Percentiles rank a stretch among this genome's conserved stretches.
phyloP scores from a whole-genome alignment of 2,113 vertebrate species.

The Symphodus melops region DNA sequence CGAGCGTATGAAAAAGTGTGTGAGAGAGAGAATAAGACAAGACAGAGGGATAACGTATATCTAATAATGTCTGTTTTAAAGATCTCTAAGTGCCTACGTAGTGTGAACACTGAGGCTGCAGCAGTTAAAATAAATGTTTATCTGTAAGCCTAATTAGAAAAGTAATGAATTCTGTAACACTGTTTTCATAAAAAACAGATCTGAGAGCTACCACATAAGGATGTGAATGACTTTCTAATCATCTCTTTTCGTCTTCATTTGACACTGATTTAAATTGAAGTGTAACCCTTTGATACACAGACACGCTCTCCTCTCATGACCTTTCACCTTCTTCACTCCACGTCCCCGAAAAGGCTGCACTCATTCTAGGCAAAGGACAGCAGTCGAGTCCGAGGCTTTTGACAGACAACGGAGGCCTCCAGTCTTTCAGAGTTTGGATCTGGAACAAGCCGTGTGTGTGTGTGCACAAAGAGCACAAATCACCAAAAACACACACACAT shows the following conservation, averaged over 20 bases:
- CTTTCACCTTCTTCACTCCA: conserved; percentile 17
- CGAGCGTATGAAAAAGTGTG: not conserved
- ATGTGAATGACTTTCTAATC: no score
- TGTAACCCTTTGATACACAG: no score
- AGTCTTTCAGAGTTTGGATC: conserved; percentile 58
- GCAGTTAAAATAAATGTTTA: no score
- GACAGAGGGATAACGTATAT: not conserved
- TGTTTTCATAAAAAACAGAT: no score
- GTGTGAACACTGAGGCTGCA: no score
- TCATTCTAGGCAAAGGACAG: conserved; percentile 41
- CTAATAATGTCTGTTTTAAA: not conserved
- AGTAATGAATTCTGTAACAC: no score
- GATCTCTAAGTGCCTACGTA: no score
- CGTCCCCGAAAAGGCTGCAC: conserved; percentile 44
- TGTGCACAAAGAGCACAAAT: conserved; percentile 54
- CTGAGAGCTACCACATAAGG: no score
- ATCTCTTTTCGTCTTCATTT: no score
- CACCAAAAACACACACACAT: conserved; percentile 34
- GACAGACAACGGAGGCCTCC: conserved; percentile 64
- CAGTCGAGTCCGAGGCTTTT: conserved; percentile 51
- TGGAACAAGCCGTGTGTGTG: conserved; percentile 49
- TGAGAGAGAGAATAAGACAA: not conserved
- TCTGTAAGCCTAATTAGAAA: no score
- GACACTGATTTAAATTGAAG: no score
- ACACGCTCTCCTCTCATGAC: not conserved